Base-by-base conservation (phyloP, 2,797 vertebrate species). In the Takifugu rubripes region DNA sequence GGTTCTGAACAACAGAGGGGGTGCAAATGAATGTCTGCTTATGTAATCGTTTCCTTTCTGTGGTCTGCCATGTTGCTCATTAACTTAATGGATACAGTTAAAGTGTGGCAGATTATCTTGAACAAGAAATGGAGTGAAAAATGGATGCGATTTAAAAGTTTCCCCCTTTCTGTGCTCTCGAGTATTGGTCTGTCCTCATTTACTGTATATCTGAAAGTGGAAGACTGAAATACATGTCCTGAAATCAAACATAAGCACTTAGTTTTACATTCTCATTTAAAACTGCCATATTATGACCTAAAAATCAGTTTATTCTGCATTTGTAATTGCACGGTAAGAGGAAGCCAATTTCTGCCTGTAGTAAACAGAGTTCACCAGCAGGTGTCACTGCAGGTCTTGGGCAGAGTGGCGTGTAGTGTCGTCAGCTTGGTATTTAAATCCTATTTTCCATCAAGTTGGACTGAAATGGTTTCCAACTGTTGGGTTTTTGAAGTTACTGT, bases 331-430 rank as follows among this genome's bases (percentile, higher is more conserved):
- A 8, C 43, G 7, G 7, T 3, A 40, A 26, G 5, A 17, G 5
- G 21, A 33, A 33, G 36, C 2, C 36, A 0, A 2, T 27, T 54
- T 14, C 21, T 36, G 16, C 50, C 26, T 84, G 85, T 61, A 86
- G 75, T 84, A 49, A 33, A 25, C 25, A 12, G 42, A 26, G 58
- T 10, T 53, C 29, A 59, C 87, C 91, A 90, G 62, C 21, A 56
- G 88, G 84, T 87, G 91, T 84, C 87, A 81, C 83, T 90, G 75
- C 61, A 84, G 59, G 82, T 76, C 89, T 77, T 70, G 12, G 49
- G 53, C 80, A 83, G 53, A 54, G 47, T 9, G 40, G 21, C 33
- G 26, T 51, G 33, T 17, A 47, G 62, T 59, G 47, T 60, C 66
- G 62, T 81, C 78, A 79, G 59, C 59, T 68, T 81, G 63, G 66